phyloP scores from a whole-genome alignment of 2,797 vertebrate genomes.

The Coreius guichenoti region DNA sequence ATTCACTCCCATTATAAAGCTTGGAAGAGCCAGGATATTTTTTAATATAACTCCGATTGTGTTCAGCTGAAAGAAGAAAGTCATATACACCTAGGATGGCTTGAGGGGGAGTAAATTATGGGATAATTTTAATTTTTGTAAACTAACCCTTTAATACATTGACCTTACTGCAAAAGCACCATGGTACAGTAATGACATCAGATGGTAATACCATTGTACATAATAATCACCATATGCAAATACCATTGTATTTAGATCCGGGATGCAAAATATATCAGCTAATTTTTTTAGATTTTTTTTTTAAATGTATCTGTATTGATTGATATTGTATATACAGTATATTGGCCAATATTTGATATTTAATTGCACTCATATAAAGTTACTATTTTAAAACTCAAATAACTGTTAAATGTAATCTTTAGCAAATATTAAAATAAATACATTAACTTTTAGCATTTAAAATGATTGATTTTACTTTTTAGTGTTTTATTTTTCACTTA shows the following conservation, averaged over 20 bases:
- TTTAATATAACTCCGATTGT: no score
- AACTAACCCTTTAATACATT: no score
- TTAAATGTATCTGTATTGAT: not conserved
- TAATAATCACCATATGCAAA: not conserved
- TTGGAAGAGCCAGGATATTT: no score
- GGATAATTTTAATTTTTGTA: no score
- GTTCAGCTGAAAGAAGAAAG: no score
- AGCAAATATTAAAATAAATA: not conserved
- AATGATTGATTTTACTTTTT: not conserved
- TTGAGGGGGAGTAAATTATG: no score
- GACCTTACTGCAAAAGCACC: not conserved
- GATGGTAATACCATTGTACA: not conserved
- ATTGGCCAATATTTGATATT: not conserved
- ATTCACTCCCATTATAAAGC: no score
- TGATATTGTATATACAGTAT: not conserved
- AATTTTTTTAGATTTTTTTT: not conserved
- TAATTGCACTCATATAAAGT: not conserved
- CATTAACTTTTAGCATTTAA: not conserved
- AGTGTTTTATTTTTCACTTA: not conserved
- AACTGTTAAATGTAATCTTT: not conserved
- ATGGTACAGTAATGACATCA: not conserved
- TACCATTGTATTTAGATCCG: not conserved
- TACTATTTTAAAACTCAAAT: not conserved
- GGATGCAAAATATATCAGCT: no score
- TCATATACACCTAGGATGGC: no score